phyloP scores from a whole-genome alignment of 2,888 invertebrate species.

The Pollenia amentaria region DNA sequence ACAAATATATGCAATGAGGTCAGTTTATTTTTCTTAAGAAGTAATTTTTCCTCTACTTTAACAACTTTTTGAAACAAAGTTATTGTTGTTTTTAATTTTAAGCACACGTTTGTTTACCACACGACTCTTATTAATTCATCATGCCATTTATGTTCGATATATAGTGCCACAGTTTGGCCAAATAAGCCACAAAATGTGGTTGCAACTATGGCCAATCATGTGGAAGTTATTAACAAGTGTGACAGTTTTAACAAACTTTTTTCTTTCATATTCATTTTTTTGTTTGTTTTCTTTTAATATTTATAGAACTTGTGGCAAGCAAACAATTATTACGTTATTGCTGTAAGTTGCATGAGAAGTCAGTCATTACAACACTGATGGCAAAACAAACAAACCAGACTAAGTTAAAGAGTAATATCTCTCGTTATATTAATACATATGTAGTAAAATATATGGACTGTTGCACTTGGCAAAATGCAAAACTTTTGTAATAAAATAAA shows the following conservation, averaged over 20 bases:
- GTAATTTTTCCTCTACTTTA: too few species aligned
- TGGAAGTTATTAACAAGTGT: constrained; percentile 69
- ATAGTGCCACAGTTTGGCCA: constrained; percentile 44
- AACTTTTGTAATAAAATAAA: constrained; percentile 29
- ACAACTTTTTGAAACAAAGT: too few species aligned
- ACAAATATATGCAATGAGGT: too few species aligned
- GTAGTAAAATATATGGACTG: background rate
- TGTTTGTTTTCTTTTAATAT: constrained; percentile 16
- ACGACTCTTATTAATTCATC: background rate
- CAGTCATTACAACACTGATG: constrained; percentile 56
- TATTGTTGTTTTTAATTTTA: too few species aligned
- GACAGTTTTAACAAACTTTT: constrained; percentile 50
- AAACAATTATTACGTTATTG: constrained; percentile 51
- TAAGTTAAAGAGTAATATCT: background rate
- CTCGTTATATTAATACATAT: background rate
- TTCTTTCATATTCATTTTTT: background rate
- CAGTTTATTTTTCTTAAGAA: too few species aligned
- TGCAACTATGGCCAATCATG: constrained; percentile 10
- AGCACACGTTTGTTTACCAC: background rate
- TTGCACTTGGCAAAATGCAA: constrained; percentile 39
- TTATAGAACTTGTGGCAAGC: constrained; percentile 24
- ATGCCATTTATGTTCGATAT: background rate
- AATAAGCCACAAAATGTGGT: background rate
- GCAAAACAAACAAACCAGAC: constrained; percentile 56
- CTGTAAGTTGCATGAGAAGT: constrained; percentile 40